phyloP scores from a whole-genome alignment of 2,113 vertebrate species.

The Oceanodroma tethys region DNA sequence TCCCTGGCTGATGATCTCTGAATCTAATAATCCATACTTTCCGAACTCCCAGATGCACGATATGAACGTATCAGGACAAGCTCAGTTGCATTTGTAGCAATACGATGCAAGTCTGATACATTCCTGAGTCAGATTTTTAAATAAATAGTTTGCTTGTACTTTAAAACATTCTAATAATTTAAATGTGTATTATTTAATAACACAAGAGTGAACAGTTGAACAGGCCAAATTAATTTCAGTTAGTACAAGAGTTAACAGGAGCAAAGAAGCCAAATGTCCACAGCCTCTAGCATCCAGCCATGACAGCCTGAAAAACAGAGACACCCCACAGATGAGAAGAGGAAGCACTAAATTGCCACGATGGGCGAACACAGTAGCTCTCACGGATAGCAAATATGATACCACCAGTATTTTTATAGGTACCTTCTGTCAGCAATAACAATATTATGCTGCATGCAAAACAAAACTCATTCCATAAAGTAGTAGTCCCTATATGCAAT shows the following conservation, averaged over 20 bases:
- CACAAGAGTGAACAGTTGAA: background rate
- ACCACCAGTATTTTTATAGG: background rate
- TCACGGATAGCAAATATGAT: background rate
- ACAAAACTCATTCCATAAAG: background rate
- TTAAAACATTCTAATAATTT: background rate
- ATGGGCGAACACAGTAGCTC: background rate
- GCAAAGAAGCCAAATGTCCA: background rate
- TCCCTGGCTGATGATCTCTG: background rate
- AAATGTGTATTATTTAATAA: background rate
- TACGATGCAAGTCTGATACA: background rate
- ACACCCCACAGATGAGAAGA: background rate
- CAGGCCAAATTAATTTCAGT: background rate
- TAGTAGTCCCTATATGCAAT: accelerated
- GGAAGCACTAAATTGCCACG: background rate
- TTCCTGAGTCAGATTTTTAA: background rate
- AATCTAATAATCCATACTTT: background rate
- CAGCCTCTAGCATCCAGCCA: background rate
- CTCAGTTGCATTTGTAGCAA: background rate
- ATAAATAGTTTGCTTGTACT: background rate
- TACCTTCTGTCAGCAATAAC: background rate
- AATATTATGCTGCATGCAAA: background rate
- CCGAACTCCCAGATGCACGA: background rate
- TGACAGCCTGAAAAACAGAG: background rate
- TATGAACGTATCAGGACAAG: background rate
- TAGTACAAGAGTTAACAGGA: background rate